phyloP scores from a whole-genome alignment of 2,888 invertebrate species.

The Gastracanthus pulcherrimus region DNA sequence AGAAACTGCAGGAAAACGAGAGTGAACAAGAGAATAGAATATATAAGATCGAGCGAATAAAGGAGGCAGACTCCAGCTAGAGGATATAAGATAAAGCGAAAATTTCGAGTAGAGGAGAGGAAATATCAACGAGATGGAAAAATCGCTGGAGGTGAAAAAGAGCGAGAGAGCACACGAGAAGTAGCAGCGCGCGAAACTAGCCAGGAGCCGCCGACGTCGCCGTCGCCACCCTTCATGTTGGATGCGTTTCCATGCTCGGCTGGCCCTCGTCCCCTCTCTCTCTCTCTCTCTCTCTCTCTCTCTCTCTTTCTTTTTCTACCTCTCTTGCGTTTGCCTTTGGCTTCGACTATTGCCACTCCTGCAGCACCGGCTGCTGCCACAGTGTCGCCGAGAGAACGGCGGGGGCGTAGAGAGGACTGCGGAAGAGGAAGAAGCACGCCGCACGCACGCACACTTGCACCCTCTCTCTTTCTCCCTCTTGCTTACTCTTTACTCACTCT shows the following conservation, averaged over 20 bases:
- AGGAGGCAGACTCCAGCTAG: background rate
- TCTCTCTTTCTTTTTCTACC: no score
- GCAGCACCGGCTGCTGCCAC: background rate
- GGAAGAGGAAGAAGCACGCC: constrained; percentile 5
- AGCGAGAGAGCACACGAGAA: constrained; percentile 10
- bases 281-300: no score
- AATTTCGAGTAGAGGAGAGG: constrained; percentile 18
- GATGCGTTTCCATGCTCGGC: constrained; percentile 48
- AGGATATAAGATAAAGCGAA: constrained; percentile 26
- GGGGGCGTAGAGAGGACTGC: constrained; percentile 48
- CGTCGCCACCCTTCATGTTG: constrained; percentile 29
- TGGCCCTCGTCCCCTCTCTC: constrained; percentile 2
- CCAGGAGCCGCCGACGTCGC: constrained; percentile 2
- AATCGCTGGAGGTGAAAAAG: constrained; percentile 46
- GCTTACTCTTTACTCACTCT: constrained; percentile 47
- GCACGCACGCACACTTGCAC: background rate
- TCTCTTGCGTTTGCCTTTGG: constrained; percentile 48
- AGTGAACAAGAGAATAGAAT: background rate
- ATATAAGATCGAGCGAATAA: background rate
- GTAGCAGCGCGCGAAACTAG: constrained; percentile 25
- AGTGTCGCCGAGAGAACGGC: constrained; percentile 1
- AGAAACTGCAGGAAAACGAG: background rate
- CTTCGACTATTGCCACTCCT: constrained; percentile 35
- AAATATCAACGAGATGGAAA: constrained; percentile 35
- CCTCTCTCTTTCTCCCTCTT: constrained; percentile 56